Base-by-base conservation (phyloP, 2,888 invertebrate species). In the Drosophila atripex region DNA sequence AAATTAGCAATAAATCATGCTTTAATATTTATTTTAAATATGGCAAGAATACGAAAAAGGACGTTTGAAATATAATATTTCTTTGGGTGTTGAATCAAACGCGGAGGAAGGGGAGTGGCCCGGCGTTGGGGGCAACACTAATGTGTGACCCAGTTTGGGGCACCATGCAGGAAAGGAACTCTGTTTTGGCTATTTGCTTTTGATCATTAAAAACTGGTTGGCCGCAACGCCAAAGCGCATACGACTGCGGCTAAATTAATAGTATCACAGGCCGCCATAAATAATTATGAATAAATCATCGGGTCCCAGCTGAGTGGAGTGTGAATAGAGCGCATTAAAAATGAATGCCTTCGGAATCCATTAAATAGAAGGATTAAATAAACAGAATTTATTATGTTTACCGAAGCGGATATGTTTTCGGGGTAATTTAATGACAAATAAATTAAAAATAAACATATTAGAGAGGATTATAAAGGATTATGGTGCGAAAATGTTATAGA, bases 161-260 rank as follows among this genome's bases (percentile, higher is more conserved):
- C 50, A 54, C 68, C 53, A 61, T 76, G 83, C 88, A 86, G 88
- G 72, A 83, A 88, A 88, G 84, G 84, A 85, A 83, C 84, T 79
- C 38, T 78, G 73, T 77, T 75, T 80, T 64, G 64, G 64, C 64
- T 38, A 64, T 64, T 84, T 68, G 58, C 65, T 73, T 73, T 72
- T 70, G 78, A 83, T 86, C 88, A 85, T 89, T 89, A 89, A 88
- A 90, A 89, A 90, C 89, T 88, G 89, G 89, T 89, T 89, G 38
- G 59, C 61, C 71, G 23, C 76, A 66, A 25, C 54, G 51, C 50
- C 47, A 53, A 51, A 63, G 54, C 57, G 47, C 43, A 43, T 28
- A 64, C 66, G 41, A 35, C 60, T 65, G 56, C 30, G 65, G 58
- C 47, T 43, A 61, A 45, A 60, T 64, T 60, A 46, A 56, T 46